Evolutionary conservation across 1,140 invertebrate species (phyloP).

Genomic region (Anadara kagoshimensis): DNA sequence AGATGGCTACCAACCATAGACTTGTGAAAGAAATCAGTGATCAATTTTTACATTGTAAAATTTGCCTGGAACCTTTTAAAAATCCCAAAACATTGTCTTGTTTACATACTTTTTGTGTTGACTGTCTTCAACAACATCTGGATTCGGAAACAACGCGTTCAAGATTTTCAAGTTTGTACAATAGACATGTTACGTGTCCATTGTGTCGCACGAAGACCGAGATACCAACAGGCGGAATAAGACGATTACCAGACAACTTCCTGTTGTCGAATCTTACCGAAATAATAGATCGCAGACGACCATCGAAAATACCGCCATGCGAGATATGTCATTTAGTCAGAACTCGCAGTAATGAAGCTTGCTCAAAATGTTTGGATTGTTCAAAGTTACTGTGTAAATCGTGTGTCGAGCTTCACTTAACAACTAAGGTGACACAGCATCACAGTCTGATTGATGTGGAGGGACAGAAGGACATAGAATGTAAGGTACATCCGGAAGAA

Average conservation of each 20-base stretch:
- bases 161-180: slow-evolving; percentile 54
- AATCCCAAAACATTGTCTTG: slow-evolving; percentile 89
- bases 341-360: slow-evolving; percentile 59
- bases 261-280: slow-evolving; percentile 71
- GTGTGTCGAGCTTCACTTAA: slow-evolving; percentile 70
- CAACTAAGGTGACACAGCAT: slow-evolving; percentile 71
- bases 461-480: slow-evolving; percentile 72
- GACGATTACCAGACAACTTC: slow-evolving; percentile 72
- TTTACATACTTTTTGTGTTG: slow-evolving; percentile 94
- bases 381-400: slow-evolving; percentile 70
- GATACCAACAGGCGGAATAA: slow-evolving; percentile 70
- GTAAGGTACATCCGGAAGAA: slow-evolving; percentile 71
- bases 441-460: slow-evolving; percentile 73
- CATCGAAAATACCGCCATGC: slow-evolving; percentile 63
- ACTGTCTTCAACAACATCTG: slow-evolving; percentile 78
- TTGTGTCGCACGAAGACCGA: slow-evolving; percentile 73
- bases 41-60: slow-evolving; percentile 74
- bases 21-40: slow-evolving; percentile 73
- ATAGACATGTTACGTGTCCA: slow-evolving; percentile 70
- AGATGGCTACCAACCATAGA: slow-evolving; percentile 64
- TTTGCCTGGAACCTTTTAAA: slow-evolving; percentile 72
- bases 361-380: slow-evolving; percentile 73
- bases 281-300: slow-evolving; percentile 59
- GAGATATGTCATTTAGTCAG: slow-evolving; percentile 68
- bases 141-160: slow-evolving; percentile 60